Conservation (phyloP, 2,797 vertebrate species). For the Cyprinella venusta region DNA sequence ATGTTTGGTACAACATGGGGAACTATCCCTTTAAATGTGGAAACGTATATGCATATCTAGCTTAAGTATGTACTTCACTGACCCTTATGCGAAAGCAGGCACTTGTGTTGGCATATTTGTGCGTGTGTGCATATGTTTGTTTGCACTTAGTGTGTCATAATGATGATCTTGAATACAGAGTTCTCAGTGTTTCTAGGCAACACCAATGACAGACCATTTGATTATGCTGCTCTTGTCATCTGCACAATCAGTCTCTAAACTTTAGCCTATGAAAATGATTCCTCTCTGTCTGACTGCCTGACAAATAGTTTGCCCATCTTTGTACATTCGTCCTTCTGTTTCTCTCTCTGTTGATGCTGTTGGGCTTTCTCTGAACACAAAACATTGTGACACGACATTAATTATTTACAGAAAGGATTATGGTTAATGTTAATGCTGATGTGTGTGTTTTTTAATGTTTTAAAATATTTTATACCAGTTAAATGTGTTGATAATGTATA, state of each 20-base stretch:
- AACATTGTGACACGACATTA: neutral
- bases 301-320: neutral
- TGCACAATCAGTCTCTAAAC: conserved; percentile 48
- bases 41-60: neutral
- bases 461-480: neutral
- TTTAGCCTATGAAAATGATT: conserved; percentile 50
- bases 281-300: conserved; percentile 20
- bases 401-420: neutral
- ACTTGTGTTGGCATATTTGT: conserved; percentile 37
- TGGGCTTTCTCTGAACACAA: neutral
- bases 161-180: conserved; percentile 52
- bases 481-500: neutral
- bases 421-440: neutral
- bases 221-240: conserved; percentile 60
- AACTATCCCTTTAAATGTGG: neutral
- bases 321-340: neutral
- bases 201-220: conserved; percentile 68
- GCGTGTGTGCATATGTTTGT: conserved; percentile 26
- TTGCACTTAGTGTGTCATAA: conserved; percentile 44
- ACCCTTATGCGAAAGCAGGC: neutral
- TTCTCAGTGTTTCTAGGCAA: conserved; percentile 75
- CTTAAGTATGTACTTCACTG: conserved; percentile 12
- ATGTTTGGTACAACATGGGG: neutral
- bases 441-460: neutral
- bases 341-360: neutral